Evolutionary conservation across 1,140 invertebrate genomes (phyloP).

Genomic region (Hypsibius dujardini): DNA sequence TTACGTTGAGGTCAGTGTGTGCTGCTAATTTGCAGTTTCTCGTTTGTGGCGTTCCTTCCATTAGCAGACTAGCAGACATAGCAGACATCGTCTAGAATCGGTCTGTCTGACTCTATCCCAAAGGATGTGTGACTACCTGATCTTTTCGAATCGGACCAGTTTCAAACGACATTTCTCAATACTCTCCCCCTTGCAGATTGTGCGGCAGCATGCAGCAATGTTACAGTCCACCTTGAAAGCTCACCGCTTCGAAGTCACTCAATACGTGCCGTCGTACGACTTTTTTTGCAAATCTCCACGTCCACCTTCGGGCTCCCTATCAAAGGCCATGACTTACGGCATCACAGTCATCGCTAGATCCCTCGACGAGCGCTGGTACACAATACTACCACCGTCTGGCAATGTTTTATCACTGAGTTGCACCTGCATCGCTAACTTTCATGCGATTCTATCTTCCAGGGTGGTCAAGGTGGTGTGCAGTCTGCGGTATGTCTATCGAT

Average conservation of each 20-base stretch:
- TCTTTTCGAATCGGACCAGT: background rate
- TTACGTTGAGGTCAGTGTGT: background rate
- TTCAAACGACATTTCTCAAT: background rate
- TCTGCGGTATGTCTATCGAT: background rate
- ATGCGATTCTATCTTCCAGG: background rate
- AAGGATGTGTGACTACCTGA: background rate
- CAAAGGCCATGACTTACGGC: background rate
- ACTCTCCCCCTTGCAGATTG: slow-evolving; percentile 6
- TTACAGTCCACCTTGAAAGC: background rate
- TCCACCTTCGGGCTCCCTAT: background rate
- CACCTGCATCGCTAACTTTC: background rate
- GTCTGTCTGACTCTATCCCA: background rate
- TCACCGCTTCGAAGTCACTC: slow-evolving; percentile 4
- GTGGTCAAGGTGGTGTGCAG: background rate
- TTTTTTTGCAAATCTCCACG: background rate
- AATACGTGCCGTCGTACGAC: background rate
- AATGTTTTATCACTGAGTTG: background rate
- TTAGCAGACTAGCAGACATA: background rate
- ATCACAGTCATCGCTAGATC: background rate
- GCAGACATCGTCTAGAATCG: no score
- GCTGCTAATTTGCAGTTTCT: background rate
- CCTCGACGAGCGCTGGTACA: background rate
- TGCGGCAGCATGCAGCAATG: background rate
- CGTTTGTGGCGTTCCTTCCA: background rate
- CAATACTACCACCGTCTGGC: background rate